A percentile compares a stretch with the other conserved stretches of the same genome.
These are phyloP conservation scores for Taenioides sp. DNA, from an alignment of 2,797 vertebrate genomes.

Conservation along the genomic window DNA sequence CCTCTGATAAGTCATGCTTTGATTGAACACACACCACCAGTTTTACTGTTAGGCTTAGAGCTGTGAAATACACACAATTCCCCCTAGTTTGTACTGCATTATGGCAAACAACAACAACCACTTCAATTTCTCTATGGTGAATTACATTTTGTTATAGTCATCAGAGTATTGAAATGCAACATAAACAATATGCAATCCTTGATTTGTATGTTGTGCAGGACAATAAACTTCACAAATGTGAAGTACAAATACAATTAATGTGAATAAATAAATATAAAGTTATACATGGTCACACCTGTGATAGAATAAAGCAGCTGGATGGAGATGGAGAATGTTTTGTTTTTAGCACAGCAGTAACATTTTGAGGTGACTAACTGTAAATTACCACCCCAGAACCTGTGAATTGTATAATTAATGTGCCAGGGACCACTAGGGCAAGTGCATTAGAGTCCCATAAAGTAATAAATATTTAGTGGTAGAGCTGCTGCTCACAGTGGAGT, in stretches of 20 bases:
- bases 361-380: background rate
- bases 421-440: background rate
- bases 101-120: background rate
- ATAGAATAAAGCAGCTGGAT: background rate
- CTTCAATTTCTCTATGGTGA: background rate
- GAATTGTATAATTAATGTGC: background rate
- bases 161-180: too few relatives aligned
- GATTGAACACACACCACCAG: background rate
- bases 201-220: too few relatives aligned
- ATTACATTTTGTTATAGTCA: background rate
- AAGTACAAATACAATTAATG: background rate
- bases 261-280: background rate
- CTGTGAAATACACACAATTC: background rate
- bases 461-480: constrained; percentile 14
- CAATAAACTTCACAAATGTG: too few relatives aligned
- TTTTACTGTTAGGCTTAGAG: background rate
- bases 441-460: background rate
- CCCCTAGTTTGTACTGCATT: background rate
- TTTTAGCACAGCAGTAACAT: background rate
- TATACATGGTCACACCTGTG: background rate
- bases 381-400: background rate
- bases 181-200: too few relatives aligned
- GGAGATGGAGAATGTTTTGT: background rate
- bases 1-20: constrained; percentile 23
- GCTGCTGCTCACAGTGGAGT: constrained; percentile 47